Conservation (phyloP, 2,797 vertebrate genomes). For the Selene dorsalis region DNA sequence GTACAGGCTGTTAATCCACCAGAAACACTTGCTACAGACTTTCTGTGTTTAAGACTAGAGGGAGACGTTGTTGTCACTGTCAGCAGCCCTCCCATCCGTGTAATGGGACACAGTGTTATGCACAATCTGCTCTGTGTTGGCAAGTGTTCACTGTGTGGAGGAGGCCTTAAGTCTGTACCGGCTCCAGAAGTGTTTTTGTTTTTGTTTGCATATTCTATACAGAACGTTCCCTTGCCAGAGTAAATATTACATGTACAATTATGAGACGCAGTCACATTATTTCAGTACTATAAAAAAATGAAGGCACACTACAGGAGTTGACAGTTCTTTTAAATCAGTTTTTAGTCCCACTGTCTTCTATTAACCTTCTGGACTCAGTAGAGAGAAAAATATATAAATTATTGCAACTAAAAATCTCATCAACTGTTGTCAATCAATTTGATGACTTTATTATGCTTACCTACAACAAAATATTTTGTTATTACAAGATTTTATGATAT, state of each 20-base stretch:
- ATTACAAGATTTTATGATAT: neutral
- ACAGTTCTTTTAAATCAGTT: neutral
- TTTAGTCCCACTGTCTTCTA: neutral
- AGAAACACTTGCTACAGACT: slow-evolving; percentile 1
- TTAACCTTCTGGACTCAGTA: neutral
- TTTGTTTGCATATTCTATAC: neutral
- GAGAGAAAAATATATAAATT: neutral
- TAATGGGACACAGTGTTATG: slow-evolving; percentile 7
- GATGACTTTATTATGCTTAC: neutral
- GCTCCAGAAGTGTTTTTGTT: slow-evolving; percentile 4
- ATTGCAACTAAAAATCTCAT: no score
- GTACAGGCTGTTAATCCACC: neutral
- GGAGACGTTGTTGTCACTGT: slow-evolving; percentile 8
- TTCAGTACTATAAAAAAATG: slow-evolving; percentile 5
- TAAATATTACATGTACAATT: neutral
- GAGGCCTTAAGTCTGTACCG: slow-evolving; percentile 10
- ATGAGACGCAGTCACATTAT: neutral
- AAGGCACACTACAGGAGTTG: neutral
- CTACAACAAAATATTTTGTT: neutral
- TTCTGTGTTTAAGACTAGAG: slow-evolving; percentile 15
- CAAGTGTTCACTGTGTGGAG: neutral
- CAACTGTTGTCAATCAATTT: neutral
- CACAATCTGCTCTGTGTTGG: slow-evolving; percentile 16
- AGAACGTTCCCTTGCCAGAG: neutral
- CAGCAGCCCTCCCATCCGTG: slow-evolving; percentile 1